Base-by-base conservation (phyloP, 2,113 vertebrate species). In the Ptilonorhynchus violaceus region DNA sequence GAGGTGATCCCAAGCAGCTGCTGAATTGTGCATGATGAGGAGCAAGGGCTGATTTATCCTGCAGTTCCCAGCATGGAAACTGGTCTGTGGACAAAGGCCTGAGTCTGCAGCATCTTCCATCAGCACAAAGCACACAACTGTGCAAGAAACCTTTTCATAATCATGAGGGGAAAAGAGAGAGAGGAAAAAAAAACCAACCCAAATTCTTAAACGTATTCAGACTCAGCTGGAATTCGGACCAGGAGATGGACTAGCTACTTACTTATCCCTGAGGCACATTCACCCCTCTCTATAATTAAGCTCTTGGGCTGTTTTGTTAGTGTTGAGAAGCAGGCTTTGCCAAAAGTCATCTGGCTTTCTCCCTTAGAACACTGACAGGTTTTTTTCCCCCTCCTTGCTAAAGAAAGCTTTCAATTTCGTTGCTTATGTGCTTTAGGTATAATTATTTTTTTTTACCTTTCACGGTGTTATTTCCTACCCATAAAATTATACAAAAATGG, bases 301-400 rank as follows among this genome's bases (percentile, higher is more conserved):
- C 97, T 98, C 94, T 97, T 64, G 95, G 97, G 97, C 58, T 98
- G 96, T 97, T 98, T 98, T 98, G 97, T 98, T 98, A 96, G 89
- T 77, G 87, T 95, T 95, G 92, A 95, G 97, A 98, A 97, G 96
- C 96, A 97, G 88, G 96, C 89, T 97, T 97, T 97, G 97, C 97
- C 97, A 97, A 96, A 98, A 98, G 97, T 98, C 96, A 96, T 98
- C 97, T 97, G 92, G 96, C 91, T 97, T 97, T 98, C 96, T 97
- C 94, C 76, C 89, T 97, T 97, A 97, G 96, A 97, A 97, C 93
- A 97, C 81, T 97, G 97, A 98, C 91, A 95, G 93, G 89, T 95
- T 96, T 95, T 72, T 66, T 47, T 28, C 58, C 93, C 96, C 94
- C 92, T 96, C 85, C 93, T 97, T 97, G 90, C 89, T 97, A 97